Evolutionary conservation across 1,140 invertebrate genomes (phyloP), one percentile per base, ranked within the genome.

Genomic region (Penaeus japonicus): DNA sequence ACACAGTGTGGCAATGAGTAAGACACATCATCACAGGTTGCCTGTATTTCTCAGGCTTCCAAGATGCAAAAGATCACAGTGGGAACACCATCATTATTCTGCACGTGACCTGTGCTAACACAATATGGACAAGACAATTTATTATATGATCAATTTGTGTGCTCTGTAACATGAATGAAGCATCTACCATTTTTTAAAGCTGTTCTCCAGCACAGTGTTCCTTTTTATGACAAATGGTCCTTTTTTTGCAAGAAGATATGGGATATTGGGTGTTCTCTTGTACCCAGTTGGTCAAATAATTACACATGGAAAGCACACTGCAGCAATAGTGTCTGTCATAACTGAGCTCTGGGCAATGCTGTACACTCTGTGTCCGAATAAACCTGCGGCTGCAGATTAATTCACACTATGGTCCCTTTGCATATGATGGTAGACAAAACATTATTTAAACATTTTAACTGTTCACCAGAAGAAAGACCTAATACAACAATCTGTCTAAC

Each of bases 1-100:
- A 83, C 80, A 84, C 73, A 81, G 81, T 75, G 73, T 88, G 80
- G 80, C 87, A 88, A 59, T 88, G 80, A 88, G 65, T 88, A 88
- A 88, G 87, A 88, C 87, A 88, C 87, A 88, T 88, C 87, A 88
- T 88, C 80, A 88, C 70, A 87, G 85, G 85, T 82, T 65, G 85
- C 79, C 85, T 87, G 85, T 55, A 82, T 62, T 87, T 57, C 47
- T 73, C 85, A 82, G 85, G 79, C 85, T 77, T 82, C 85, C 77
- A 47, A 86, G 85, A 86, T 87, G 79, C 85, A 87, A 77, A 82
- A 82, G 62, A 88, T 88, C 87, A 88, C 87, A 88, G 87, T 80
- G 85, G 84, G 84, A 86, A 79, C 85, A 86, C 77, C 79, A 88
- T 83, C 65, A 83, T 79, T 59, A 32, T 32, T 32, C 73, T 77